Evolutionary conservation across 2,888 invertebrate genomes (phyloP).

Genomic region (Digitonthophagus gazella): DNA sequence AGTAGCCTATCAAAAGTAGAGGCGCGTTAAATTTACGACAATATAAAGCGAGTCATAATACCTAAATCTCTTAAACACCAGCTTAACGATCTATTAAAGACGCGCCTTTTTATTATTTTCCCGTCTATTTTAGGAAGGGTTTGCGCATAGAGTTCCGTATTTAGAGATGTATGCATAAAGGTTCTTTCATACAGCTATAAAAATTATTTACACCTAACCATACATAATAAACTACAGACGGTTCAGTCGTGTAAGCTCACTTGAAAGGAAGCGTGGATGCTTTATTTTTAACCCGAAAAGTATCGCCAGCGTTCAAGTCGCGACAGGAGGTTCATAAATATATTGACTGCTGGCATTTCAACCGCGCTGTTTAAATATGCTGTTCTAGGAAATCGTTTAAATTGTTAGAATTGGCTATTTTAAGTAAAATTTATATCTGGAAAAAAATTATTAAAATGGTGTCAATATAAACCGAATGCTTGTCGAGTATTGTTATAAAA

Average conservation of each 20-base stretch:
- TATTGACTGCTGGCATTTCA: not conserved
- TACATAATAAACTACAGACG: conserved; percentile 13
- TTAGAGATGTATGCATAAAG: conserved; percentile 3
- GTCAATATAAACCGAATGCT: not conserved
- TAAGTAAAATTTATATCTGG: too few species aligned
- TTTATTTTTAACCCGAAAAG: conserved; percentile 9
- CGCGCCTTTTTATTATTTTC: not conserved
- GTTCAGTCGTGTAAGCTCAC: conserved; percentile 1
- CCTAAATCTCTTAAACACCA: not conserved
- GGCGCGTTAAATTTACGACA: not conserved
- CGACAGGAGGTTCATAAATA: not conserved
- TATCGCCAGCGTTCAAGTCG: not conserved
- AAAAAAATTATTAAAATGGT: too few species aligned
- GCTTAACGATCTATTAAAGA: not conserved
- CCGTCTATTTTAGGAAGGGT: not conserved
- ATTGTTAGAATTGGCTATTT: not conserved
- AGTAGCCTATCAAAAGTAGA: not conserved
- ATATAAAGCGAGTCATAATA: not conserved
- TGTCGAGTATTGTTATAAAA: not conserved
- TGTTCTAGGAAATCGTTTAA: not conserved
- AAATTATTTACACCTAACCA: conserved; percentile 18
- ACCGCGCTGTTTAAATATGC: not conserved
- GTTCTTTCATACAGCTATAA: conserved; percentile 11
- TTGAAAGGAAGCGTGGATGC: conserved; percentile 1
- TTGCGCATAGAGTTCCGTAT: not conserved